These are phyloP conservation scores for Amiota mariae DNA, from an alignment of 2,888 invertebrate species.

Conservation along the genomic window DNA sequence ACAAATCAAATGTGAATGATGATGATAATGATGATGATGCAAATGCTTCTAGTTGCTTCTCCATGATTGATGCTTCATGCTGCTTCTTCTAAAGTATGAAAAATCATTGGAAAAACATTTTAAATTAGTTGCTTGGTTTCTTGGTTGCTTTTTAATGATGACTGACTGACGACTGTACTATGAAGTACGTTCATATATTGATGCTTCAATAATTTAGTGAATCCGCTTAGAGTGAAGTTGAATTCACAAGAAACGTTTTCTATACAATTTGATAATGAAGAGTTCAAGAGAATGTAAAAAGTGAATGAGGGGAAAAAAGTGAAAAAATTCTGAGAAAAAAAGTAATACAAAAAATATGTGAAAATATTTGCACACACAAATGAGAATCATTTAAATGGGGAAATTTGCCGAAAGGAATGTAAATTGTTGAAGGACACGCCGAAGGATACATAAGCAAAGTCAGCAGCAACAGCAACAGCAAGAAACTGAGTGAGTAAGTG, in stretches of 20 bases:
- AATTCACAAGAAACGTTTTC: neutral
- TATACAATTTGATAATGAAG: too few species aligned
- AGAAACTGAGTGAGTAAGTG: too few species aligned
- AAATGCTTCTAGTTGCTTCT: too few species aligned
- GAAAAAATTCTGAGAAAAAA: neutral
- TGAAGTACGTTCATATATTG: neutral
- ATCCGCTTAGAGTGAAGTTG: constrained; percentile 26
- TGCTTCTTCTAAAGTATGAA: neutral
- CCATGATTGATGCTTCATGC: neutral
- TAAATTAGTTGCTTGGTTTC: neutral
- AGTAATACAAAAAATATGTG: neutral
- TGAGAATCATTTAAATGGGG: neutral
- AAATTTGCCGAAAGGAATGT: too few species aligned
- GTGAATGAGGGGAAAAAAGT: neutral
- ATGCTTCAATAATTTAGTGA: constrained; percentile 45
- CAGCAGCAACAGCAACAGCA: too few species aligned
- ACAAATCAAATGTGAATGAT: neutral
- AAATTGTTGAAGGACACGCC: too few species aligned
- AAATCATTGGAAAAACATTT: constrained; percentile 8
- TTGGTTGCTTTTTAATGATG: neutral
- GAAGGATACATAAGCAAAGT: neutral
- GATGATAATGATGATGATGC: too few species aligned
- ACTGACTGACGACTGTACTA: too few species aligned
- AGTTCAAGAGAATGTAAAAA: too few species aligned
- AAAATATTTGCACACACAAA: neutral